phyloP scores from a whole-genome alignment of 2,113 vertebrate genomes.

The Clarias gariepinus region DNA sequence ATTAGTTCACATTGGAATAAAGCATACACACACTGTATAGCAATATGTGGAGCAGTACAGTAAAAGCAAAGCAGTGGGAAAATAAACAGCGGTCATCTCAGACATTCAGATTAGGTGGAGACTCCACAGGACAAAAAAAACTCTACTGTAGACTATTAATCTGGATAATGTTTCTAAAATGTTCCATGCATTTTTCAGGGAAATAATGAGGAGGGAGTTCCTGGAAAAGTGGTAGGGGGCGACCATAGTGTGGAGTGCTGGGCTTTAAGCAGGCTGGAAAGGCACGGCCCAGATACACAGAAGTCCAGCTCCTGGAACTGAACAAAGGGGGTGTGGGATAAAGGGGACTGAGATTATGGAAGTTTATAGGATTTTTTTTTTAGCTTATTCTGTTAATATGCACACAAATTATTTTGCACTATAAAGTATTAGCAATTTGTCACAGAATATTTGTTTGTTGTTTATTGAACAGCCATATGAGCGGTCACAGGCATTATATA shows the following conservation, averaged over 20 bases:
- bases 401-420: not conserved
- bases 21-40: not conserved
- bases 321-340: not conserved
- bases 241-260: conserved; percentile 45
- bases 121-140: not conserved
- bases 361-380: not conserved
- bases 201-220: conserved; percentile 10
- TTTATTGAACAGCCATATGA: not conserved
- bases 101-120: not conserved
- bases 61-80: not conserved
- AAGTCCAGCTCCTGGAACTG: conserved; percentile 19
- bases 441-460: not conserved
- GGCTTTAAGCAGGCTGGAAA: not conserved
- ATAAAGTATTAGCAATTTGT: not conserved
- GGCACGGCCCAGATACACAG: conserved; percentile 2
- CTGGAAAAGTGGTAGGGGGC: conserved; percentile 22
- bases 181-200: conserved; percentile 12
- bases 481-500: not conserved
- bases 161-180: not conserved
- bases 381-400: not conserved
- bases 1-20: not conserved
- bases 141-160: not conserved
- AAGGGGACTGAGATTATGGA: not conserved
- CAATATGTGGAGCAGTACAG: conserved; percentile 4
- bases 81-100: not conserved